phyloP scores from a whole-genome alignment of 2,888 invertebrate genomes.

The Rhodophaea formosa region DNA sequence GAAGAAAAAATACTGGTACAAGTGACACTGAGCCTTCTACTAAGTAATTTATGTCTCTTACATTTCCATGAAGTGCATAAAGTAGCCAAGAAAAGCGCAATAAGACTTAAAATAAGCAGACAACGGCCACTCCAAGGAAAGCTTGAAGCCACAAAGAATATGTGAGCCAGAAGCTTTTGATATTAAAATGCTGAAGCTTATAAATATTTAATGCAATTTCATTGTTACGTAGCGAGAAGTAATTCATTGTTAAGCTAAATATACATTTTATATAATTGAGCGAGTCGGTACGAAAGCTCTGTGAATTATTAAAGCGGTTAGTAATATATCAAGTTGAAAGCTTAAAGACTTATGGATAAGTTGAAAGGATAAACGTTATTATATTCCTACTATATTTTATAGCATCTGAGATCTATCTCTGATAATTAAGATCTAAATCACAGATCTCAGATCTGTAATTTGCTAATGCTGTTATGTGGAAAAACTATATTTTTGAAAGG shows the following conservation, averaged over 20 bases:
- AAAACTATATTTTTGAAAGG: too few species aligned
- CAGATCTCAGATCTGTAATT: too few species aligned
- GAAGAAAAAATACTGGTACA: too few species aligned
- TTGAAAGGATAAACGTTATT: not conserved
- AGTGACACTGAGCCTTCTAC: not conserved
- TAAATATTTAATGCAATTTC: slow-evolving; percentile 67
- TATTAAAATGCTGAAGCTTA: slow-evolving; percentile 62
- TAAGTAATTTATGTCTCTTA: not conserved
- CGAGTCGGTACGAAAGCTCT: not conserved
- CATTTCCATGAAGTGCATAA: not conserved
- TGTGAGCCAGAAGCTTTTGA: slow-evolving; percentile 54
- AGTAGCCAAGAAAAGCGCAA: not conserved
- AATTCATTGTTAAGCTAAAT: slow-evolving; percentile 38
- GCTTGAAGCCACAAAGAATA: slow-evolving; percentile 38
- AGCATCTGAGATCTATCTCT: too few species aligned
- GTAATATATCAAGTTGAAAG: slow-evolving; percentile 4
- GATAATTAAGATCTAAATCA: too few species aligned
- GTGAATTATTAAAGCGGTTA: slow-evolving; percentile 4
- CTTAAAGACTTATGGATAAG: not conserved
- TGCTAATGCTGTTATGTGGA: too few species aligned
- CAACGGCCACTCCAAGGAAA: slow-evolving; percentile 27
- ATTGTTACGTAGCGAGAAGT: slow-evolving; percentile 46
- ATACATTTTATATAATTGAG: slow-evolving; percentile 21
- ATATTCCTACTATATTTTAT: not conserved
- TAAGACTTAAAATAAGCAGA: slow-evolving; percentile 19